A percentile compares a stretch with the other conserved stretches of the same genome.
phyloP scores from a whole-genome alignment of 2,113 vertebrate species.

The Hippolais icterina region DNA sequence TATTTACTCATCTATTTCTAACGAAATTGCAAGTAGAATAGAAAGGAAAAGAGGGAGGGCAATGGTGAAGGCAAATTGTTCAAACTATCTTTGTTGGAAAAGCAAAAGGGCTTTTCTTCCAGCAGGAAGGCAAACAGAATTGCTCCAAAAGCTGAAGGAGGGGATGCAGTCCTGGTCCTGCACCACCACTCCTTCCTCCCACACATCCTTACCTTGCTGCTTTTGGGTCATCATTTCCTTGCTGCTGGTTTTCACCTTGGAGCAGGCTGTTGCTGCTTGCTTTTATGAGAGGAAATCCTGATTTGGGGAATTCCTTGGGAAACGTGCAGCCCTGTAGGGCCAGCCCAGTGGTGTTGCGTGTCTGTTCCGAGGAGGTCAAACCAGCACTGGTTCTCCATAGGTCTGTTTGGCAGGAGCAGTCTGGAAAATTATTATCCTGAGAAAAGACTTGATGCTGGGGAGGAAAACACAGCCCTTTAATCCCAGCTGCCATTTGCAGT shows the following conservation, averaged over 20 bases:
- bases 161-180: neutral
- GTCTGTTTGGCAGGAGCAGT: neutral
- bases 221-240: neutral
- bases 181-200: neutral
- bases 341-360: fast-evolving
- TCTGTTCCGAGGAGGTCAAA: fast-evolving
- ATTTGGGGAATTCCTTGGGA: neutral
- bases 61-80: neutral
- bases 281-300: neutral
- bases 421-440: neutral
- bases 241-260: neutral
- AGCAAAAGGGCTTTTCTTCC: neutral
- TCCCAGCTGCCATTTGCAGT: neutral
- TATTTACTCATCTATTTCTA: conserved; percentile 46
- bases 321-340: fast-evolving
- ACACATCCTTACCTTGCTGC: neutral
- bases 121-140: neutral
- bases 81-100: neutral
- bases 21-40: neutral
- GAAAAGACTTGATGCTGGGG: neutral
- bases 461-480: neutral
- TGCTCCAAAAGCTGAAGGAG: neutral
- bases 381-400: neutral
- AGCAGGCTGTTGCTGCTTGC: neutral
- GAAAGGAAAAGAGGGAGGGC: neutral